phyloP scores from a whole-genome alignment of 2,888 invertebrate species.

The Thera obeliscata region DNA sequence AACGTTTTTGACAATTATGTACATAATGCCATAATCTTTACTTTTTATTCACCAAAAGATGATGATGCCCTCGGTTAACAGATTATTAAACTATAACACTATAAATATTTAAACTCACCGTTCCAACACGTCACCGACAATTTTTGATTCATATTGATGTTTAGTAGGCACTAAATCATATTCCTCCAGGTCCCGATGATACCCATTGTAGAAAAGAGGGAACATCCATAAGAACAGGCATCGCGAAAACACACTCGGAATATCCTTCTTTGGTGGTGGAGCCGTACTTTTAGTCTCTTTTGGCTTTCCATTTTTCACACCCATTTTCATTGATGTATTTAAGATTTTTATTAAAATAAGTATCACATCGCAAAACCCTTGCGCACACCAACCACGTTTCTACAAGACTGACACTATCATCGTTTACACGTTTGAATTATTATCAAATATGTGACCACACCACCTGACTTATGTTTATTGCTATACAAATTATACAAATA shows the following conservation, averaged over 20 bases:
- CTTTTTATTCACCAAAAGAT: too few relatives aligned
- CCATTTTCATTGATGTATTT: slow-evolving; percentile 42
- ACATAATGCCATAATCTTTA: too few relatives aligned
- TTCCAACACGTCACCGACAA: slow-evolving; percentile 88
- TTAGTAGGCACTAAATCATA: slow-evolving; percentile 90
- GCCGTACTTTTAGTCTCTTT: slow-evolving; percentile 44
- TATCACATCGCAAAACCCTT: slow-evolving; percentile 15
- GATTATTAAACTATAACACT: not conserved
- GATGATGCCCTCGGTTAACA: too few relatives aligned
- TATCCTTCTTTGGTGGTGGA: slow-evolving; percentile 50
- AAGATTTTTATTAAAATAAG: not conserved
- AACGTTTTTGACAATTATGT: too few relatives aligned
- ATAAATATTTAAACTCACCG: slow-evolving; percentile 67
- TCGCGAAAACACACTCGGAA: slow-evolving; percentile 82
- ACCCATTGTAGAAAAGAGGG: slow-evolving; percentile 90
- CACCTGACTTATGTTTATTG: slow-evolving; percentile 24
- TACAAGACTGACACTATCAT: slow-evolving; percentile 33
- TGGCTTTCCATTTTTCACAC: slow-evolving; percentile 39
- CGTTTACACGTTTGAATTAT: slow-evolving; percentile 8
- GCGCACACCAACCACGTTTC: slow-evolving; percentile 35
- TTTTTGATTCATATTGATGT: slow-evolving; percentile 87
- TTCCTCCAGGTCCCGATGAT: slow-evolving; percentile 88
- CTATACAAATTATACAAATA: not conserved
- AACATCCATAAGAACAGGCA: slow-evolving; percentile 90
- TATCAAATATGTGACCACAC: slow-evolving; percentile 8